Evolutionary conservation across 2,888 invertebrate species (phyloP).

Genomic region (Sminthurides aquaticus): DNA sequence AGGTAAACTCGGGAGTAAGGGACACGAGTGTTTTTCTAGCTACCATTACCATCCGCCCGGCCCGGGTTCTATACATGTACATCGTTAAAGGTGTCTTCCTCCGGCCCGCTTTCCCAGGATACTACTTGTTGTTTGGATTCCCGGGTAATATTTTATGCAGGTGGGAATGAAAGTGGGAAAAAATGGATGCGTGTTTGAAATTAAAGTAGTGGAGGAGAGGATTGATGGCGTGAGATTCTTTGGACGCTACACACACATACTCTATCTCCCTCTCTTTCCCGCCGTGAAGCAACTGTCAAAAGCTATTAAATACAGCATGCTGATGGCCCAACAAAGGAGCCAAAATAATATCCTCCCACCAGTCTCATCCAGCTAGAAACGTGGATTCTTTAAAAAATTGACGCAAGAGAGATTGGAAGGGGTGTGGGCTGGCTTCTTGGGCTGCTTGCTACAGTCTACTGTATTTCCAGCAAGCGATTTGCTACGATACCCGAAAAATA

Average conservation of each 20-base stretch:
- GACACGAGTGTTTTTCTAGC: no score
- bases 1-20: no score
- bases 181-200: background rate
- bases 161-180: background rate
- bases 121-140: background rate
- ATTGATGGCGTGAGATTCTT: background rate
- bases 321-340: background rate
- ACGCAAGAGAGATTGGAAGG: background rate
- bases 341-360: background rate
- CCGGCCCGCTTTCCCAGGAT: no score
- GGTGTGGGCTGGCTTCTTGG: no score
- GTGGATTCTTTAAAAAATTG: background rate
- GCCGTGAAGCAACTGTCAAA: background rate
- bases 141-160: background rate
- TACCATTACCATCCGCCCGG: no score
- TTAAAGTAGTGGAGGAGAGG: background rate
- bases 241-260: background rate
- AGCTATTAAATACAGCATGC: background rate
- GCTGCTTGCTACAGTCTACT: no score
- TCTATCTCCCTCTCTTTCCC: background rate
- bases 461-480: no score
- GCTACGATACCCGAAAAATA: no score
- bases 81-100: no score
- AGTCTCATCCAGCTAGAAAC: background rate
- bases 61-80: no score